phyloP scores from a whole-genome alignment of 2,888 invertebrate species.

The Erebia palarica region DNA sequence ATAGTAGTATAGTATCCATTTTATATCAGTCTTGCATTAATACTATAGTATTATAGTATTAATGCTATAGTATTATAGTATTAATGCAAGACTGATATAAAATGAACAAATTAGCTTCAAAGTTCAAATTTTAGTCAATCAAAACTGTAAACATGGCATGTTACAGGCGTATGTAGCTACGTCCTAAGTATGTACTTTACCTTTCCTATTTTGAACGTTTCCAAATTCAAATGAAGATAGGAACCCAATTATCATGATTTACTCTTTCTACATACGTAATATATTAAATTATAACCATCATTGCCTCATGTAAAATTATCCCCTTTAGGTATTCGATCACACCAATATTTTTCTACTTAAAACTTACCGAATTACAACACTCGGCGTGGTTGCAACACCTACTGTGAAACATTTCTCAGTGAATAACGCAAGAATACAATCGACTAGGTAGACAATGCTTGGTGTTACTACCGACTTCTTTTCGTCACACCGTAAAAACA shows the following conservation, averaged over 20 bases:
- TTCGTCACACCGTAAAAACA: constrained; percentile 25
- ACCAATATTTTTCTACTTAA: constrained; percentile 17
- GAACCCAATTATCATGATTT: background rate
- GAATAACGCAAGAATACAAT: constrained; percentile 45
- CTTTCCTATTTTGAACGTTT: too few species aligned
- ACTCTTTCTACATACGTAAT: background rate
- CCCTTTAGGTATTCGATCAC: constrained; percentile 3
- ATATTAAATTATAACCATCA: background rate
- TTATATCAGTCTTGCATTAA: too few species aligned
- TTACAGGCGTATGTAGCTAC: too few species aligned
- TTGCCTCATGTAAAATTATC: constrained; percentile 14
- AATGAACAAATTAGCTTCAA: too few species aligned
- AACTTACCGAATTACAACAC: constrained; percentile 27
- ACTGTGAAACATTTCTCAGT: constrained; percentile 43
- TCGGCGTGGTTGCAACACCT: constrained; percentile 37
- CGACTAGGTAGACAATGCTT: constrained; percentile 28
- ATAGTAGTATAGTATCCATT: too few species aligned
- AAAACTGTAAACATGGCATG: too few species aligned
- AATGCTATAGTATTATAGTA: too few species aligned
- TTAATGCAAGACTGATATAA: too few species aligned
- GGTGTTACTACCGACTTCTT: constrained; percentile 21
- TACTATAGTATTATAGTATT: too few species aligned
- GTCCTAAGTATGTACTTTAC: too few species aligned
- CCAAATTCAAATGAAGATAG: too few species aligned
- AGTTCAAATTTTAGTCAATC: too few species aligned